Evolutionary conservation across 2,113 vertebrate species (phyloP).

Genomic region (Poeciliopsis retropinna): DNA sequence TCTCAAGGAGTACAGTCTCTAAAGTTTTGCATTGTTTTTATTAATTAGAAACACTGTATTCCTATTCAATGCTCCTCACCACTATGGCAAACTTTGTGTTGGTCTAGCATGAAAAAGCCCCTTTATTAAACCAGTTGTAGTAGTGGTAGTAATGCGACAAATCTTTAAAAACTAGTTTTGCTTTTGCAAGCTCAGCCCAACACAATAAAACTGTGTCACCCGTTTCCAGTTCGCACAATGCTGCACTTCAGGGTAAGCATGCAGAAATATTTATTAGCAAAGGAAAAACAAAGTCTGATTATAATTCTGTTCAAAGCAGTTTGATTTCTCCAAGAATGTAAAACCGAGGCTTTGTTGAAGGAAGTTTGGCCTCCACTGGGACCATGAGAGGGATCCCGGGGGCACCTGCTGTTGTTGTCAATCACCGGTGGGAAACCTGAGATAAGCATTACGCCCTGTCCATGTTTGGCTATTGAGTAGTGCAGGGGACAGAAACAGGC

Average conservation of each 20-base stretch:
- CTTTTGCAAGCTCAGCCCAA: background rate
- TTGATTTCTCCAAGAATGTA: background rate
- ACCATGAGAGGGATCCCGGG: constrained; percentile 29
- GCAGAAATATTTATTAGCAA: background rate
- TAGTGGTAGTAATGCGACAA: background rate
- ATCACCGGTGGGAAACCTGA: constrained; percentile 60
- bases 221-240: background rate
- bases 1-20: too few species aligned
- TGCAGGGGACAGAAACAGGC: constrained; percentile 40
- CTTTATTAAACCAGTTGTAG: background rate
- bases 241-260: background rate
- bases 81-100: background rate
- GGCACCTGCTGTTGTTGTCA: constrained; percentile 75
- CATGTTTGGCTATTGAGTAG: constrained; percentile 78
- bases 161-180: background rate
- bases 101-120: background rate
- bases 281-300: background rate
- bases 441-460: constrained; percentile 59
- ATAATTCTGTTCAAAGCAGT: background rate
- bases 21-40: too few species aligned
- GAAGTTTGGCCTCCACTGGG: constrained; percentile 12
- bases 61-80: background rate
- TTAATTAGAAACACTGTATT: background rate
- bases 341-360: background rate
- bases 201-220: background rate